Conservation (phyloP, 2,888 invertebrate genomes). For the Cryptocephalus primarius region DNA sequence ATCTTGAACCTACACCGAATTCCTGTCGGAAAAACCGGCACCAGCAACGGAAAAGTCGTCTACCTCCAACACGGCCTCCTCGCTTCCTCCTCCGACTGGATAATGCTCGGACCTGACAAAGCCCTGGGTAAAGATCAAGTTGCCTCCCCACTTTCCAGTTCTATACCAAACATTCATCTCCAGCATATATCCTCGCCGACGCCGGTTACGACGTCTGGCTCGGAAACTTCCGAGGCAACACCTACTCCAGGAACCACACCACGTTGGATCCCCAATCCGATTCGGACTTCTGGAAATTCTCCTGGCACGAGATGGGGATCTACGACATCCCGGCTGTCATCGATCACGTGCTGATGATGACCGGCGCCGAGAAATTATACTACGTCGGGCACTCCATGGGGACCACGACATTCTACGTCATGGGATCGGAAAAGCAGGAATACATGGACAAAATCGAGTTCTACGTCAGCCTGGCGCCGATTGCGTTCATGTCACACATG, state of each 20-base stretch:
- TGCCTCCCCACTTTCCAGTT: neutral
- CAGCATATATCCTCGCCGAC: conserved; percentile 20
- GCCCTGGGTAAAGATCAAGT: conserved; percentile 20
- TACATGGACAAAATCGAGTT: conserved; percentile 56
- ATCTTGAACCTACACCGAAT: conserved; percentile 46
- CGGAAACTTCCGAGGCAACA: conserved; percentile 22
- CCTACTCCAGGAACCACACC: conserved; percentile 15
- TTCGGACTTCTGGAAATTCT: conserved; percentile 35
- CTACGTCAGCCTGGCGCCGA: conserved; percentile 59
- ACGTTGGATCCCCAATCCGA: conserved; percentile 14
- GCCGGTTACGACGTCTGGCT: conserved; percentile 27
- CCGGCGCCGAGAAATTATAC: conserved; percentile 49
- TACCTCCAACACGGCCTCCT: conserved; percentile 45
- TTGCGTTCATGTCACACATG: conserved; percentile 51
- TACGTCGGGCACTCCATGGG: conserved; percentile 79
- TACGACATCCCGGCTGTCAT: conserved; percentile 74
- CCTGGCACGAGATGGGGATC: conserved; percentile 74
- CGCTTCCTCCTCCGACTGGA: conserved; percentile 43
- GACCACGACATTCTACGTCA: conserved; percentile 55
- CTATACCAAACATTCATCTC: conserved; percentile 1
- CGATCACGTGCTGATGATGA: conserved; percentile 50
- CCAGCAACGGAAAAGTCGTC: conserved; percentile 26
- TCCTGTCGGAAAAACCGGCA: conserved; percentile 31
- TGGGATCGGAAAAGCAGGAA: conserved; percentile 53
- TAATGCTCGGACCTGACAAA: conserved; percentile 40